phyloP scores from a whole-genome alignment of 2,888 invertebrate genomes.

The Phaonia tiefii region DNA sequence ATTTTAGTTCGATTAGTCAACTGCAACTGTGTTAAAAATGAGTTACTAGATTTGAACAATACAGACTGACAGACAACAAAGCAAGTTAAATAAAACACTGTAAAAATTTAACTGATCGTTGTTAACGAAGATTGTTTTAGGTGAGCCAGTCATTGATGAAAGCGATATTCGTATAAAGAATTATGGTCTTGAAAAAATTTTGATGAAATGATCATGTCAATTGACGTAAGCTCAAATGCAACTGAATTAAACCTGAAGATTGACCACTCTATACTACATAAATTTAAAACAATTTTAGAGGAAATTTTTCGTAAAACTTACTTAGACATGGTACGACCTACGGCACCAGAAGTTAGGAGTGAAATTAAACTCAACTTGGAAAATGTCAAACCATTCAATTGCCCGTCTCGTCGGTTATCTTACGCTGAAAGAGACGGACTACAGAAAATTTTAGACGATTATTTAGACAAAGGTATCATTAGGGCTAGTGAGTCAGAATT shows the following conservation, averaged over 20 bases:
- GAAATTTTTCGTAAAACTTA: conserved; percentile 34
- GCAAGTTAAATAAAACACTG: too few species aligned
- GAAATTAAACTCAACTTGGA: conserved; percentile 49
- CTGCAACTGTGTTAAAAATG: too few species aligned
- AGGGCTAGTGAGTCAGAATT: too few species aligned
- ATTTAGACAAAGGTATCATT: too few species aligned
- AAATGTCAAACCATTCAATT: conserved; percentile 46
- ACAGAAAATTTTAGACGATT: too few species aligned
- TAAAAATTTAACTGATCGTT: conserved; percentile 18
- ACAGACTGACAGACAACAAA: too few species aligned
- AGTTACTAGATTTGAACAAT: too few species aligned
- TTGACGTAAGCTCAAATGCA: conserved; percentile 1
- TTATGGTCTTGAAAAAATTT: background rate
- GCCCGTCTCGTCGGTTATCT: too few species aligned
- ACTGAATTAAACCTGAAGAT: conserved; percentile 24
- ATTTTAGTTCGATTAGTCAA: too few species aligned
- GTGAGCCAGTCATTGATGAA: background rate
- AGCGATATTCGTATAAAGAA: background rate
- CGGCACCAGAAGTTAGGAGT: conserved; percentile 47
- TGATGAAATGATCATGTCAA: conserved; percentile 1
- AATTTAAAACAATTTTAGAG: too few species aligned
- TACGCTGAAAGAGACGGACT: too few species aligned
- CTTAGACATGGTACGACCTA: conserved; percentile 28
- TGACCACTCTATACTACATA: background rate
- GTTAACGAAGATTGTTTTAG: conserved; percentile 4